Conservation (phyloP, 2,113 vertebrate species). For the Pseudorectes ferrugineus region DNA sequence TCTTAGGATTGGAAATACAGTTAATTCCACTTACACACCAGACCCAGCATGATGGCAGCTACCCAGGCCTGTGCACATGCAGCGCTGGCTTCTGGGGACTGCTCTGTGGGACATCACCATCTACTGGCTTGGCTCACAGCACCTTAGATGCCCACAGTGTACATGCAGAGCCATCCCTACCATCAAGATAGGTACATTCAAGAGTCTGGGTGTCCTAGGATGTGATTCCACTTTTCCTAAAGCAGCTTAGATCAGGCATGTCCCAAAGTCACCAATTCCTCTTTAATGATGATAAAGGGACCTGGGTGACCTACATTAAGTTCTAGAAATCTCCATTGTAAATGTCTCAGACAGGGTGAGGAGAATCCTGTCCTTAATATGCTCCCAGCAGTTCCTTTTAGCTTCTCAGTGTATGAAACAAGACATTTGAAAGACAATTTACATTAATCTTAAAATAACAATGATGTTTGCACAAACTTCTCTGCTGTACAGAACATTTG, state of each 20-base stretch:
- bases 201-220: not conserved
- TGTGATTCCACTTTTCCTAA: not conserved
- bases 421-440: not conserved
- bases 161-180: not conserved
- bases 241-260: not conserved
- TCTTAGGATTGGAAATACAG: not conserved
- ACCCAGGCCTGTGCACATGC: fast-evolving
- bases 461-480: not conserved
- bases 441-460: not conserved
- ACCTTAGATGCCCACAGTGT: not conserved
- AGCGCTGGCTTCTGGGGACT: not conserved
- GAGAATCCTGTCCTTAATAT: not conserved
- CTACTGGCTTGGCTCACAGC: not conserved
- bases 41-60: not conserved
- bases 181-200: not conserved
- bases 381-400: not conserved
- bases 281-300: not conserved
- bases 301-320: not conserved
- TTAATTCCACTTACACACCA: not conserved
- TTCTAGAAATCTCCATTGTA: not conserved
- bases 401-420: not conserved
- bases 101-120: not conserved
- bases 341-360: not conserved
- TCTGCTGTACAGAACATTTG: not conserved
- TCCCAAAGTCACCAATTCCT: not conserved